Percentiles rank a stretch among this genome's conserved stretches.
Evolutionary conservation across 2,888 invertebrate genomes (phyloP).

Genomic region (Calephelis perditalis): DNA sequence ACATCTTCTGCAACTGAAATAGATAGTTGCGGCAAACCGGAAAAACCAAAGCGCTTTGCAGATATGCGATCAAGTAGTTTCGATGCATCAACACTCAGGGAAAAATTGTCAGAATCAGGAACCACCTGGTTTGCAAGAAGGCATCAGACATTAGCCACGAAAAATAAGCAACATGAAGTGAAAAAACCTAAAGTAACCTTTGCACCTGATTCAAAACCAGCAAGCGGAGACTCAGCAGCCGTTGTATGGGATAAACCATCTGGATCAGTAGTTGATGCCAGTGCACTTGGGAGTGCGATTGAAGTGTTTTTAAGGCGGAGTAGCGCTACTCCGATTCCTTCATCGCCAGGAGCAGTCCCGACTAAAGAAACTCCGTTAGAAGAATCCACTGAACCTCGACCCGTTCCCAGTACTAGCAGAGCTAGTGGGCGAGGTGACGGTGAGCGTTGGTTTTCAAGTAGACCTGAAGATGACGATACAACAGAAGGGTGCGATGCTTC

Average conservation of each 20-base stretch:
- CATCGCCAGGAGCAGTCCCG: slow-evolving; percentile 43
- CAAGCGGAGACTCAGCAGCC: slow-evolving; percentile 77
- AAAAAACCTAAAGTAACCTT: slow-evolving; percentile 77
- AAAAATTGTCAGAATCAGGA: slow-evolving; percentile 64
- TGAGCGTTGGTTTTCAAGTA: slow-evolving; percentile 80
- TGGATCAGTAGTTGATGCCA: slow-evolving; percentile 88
- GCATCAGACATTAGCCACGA: slow-evolving; percentile 85
- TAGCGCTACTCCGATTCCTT: slow-evolving; percentile 63
- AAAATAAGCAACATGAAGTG: slow-evolving; percentile 71
- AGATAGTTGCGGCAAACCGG: slow-evolving; percentile 81
- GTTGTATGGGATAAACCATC: slow-evolving; percentile 87
- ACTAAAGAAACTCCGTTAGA: slow-evolving; percentile 44
- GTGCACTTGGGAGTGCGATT: slow-evolving; percentile 89
- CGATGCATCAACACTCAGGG: slow-evolving; percentile 85
- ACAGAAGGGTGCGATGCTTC: slow-evolving; percentile 87
- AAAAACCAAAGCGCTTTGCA: slow-evolving; percentile 78
- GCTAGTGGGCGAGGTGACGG: slow-evolving; percentile 40
- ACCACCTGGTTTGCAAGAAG: slow-evolving; percentile 88
- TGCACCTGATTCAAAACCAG: slow-evolving; percentile 80
- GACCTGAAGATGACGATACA: slow-evolving; percentile 84
- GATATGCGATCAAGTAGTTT: slow-evolving; percentile 91
- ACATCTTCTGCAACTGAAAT: slow-evolving; percentile 90
- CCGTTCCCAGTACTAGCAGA: slow-evolving; percentile 55
- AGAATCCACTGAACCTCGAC: slow-evolving; percentile 47
- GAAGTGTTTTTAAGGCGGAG: slow-evolving; percentile 87